phyloP scores from a whole-genome alignment of 2,113 vertebrate genomes.

The Nothobranchius kuhntae region DNA sequence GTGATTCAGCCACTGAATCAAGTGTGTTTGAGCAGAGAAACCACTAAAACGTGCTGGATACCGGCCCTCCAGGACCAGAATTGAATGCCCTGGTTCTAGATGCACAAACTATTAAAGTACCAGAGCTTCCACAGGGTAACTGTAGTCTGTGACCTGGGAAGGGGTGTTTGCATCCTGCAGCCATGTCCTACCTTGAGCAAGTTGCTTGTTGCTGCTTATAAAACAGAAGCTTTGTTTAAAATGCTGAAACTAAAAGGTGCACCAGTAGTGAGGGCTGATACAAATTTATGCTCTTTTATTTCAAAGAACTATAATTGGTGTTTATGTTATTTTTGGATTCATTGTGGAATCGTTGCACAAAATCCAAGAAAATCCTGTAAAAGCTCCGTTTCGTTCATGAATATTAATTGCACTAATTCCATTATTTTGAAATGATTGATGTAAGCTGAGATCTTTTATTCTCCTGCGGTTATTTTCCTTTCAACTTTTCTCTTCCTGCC shows the following conservation, averaged over 20 bases:
- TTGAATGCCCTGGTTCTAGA: background rate
- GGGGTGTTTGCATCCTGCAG: constrained; percentile 20
- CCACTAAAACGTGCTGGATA: no score
- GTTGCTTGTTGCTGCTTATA: constrained; percentile 35
- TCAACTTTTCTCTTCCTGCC: constrained; percentile 53
- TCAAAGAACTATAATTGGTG: no score
- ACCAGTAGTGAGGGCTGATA: no score
- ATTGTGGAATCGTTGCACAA: background rate
- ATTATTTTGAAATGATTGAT: constrained; percentile 3
- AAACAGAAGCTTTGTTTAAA: constrained; percentile 14
- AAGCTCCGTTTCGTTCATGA: background rate
- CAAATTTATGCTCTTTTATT: no score
- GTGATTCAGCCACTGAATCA: no score
- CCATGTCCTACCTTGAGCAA: constrained; percentile 41
- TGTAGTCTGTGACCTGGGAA: constrained; percentile 24
- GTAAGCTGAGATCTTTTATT: constrained; percentile 52
- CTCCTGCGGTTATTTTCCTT: constrained; percentile 21
- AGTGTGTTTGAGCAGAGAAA: no score
- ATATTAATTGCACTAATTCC: no score
- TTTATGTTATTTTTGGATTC: background rate
- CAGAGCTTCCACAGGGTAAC: constrained; percentile 14
- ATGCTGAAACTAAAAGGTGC: background rate
- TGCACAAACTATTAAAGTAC: constrained; percentile 5
- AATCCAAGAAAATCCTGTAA: background rate
- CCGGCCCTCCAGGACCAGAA: no score